Base-by-base conservation (phyloP, 2,888 invertebrate genomes). In the Drosophila monieri region DNA sequence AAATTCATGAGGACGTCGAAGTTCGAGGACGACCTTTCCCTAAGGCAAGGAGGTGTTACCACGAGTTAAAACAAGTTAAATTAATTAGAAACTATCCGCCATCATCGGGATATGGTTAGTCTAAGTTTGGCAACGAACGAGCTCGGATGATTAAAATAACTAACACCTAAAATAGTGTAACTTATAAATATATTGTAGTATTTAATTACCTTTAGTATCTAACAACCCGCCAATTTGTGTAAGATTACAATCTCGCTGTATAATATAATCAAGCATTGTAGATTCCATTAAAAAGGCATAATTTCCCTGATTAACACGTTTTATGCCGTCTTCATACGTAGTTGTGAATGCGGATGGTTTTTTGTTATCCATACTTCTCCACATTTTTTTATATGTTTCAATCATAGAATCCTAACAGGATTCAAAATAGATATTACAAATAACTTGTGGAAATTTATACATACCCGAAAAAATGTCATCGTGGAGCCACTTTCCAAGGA, bases 271-370 rank as follows among this genome's bases (percentile, higher is more conserved):
- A 37, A 97, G 92, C 94, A 96, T 96, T 0, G 97, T 96, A 1
- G 96, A 97, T 90, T 98, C 97, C 95, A 97, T 97, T 25, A 98
- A 92, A 88, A 96, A 97, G 23, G 97, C 97, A 90, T 97, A 97
- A 89, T 96, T 95, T 3, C 95, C 96, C 80, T 94, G 94, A 51
- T 95, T 92, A 0, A 97, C 97, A 64, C 94, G 92, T 52, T 93
- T 92, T n/a, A 96, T 95, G 0, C 97, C 97, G 81, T 96, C 92
- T 94, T 88, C 94, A 88, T 96, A 96, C 0, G 94, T 94, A 0
- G 94, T 92, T 0, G 96, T 95, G 88, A 97, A 96, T 1, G 95
- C 94, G 0, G 95, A 94, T 0, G 95, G 94, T 74, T 94, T 94
- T 76, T 94, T 93, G 89, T 94, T 94, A 71, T 95, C 95, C 96